These are phyloP conservation scores for Corythaeola cristata DNA, from an alignment of 2,113 vertebrate species.

Conservation along the genomic window DNA sequence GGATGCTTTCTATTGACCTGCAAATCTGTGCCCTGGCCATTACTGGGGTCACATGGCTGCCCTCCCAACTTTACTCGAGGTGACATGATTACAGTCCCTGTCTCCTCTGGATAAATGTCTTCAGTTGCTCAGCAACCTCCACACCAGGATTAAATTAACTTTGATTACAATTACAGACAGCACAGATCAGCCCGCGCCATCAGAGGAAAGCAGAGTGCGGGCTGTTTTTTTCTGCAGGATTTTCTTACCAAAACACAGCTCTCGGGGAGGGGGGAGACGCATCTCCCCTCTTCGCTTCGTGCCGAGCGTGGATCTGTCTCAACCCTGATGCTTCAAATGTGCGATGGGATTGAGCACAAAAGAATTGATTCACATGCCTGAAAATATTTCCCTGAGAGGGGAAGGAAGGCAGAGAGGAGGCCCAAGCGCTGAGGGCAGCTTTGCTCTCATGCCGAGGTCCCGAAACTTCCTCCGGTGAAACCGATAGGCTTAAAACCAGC, in stretches of 20 bases:
- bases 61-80: background rate
- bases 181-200: background rate
- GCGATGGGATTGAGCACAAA: background rate
- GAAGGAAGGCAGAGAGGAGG: background rate
- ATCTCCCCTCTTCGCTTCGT: background rate
- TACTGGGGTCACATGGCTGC: background rate
- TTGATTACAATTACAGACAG: conserved; percentile 67
- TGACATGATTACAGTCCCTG: conserved; percentile 30
- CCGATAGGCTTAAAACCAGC: background rate
- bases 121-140: conserved; percentile 68
- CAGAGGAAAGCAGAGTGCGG: background rate
- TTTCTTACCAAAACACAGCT: background rate
- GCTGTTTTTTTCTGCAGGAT: background rate
- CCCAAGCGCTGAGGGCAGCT: background rate
- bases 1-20: background rate
- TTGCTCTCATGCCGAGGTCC: background rate
- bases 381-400: background rate
- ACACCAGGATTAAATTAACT: conserved; percentile 67
- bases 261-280: rapidly evolving
- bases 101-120: conserved; percentile 47
- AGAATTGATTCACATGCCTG: background rate
- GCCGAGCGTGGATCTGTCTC: background rate
- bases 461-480: background rate
- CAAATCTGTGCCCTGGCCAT: background rate
- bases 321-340: background rate